phyloP scores from a whole-genome alignment of 2,113 vertebrate genomes.

The Triplophysa siluroides region DNA sequence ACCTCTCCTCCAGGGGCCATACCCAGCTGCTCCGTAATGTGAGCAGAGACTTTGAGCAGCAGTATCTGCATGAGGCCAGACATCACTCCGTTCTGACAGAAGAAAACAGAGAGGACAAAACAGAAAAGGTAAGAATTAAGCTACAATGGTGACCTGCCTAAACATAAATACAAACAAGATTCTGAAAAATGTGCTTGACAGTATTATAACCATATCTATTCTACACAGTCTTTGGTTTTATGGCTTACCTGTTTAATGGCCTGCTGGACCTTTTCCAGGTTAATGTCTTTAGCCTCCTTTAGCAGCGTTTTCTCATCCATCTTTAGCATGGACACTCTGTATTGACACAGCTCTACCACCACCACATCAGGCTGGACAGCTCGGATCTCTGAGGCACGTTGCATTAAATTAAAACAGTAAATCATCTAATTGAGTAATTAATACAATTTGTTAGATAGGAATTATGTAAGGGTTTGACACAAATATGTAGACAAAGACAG shows the following conservation, averaged over 20 bases:
- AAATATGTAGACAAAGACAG: background rate
- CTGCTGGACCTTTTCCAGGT: slow-evolving; percentile 96
- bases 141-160: background rate
- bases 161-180: background rate
- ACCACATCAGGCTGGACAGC: slow-evolving; percentile 97
- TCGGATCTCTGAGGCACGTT: slow-evolving; percentile 81
- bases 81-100: slow-evolving; percentile 90
- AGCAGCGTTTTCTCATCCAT: slow-evolving; percentile 94
- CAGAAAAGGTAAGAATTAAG: background rate
- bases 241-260: slow-evolving; percentile 90
- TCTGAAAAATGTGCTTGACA: background rate
- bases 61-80: slow-evolving; percentile 98
- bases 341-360: slow-evolving; percentile 95
- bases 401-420: background rate
- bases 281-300: slow-evolving; percentile 95
- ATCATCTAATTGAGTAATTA: background rate
- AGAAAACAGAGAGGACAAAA: background rate
- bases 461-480: background rate
- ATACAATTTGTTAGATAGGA: background rate
- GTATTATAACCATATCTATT: background rate
- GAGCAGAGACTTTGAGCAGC: slow-evolving; percentile 95
- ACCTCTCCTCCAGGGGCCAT: slow-evolving; percentile 98
- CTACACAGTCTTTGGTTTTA: slow-evolving; percentile 12
- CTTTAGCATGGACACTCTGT: slow-evolving; percentile 96
- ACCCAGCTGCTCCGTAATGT: slow-evolving; percentile 97